Percentiles rank a stretch among this genome's conserved stretches.
Conservation (phyloP, 2,888 invertebrate species). For the Boloria euphrosyne region DNA sequence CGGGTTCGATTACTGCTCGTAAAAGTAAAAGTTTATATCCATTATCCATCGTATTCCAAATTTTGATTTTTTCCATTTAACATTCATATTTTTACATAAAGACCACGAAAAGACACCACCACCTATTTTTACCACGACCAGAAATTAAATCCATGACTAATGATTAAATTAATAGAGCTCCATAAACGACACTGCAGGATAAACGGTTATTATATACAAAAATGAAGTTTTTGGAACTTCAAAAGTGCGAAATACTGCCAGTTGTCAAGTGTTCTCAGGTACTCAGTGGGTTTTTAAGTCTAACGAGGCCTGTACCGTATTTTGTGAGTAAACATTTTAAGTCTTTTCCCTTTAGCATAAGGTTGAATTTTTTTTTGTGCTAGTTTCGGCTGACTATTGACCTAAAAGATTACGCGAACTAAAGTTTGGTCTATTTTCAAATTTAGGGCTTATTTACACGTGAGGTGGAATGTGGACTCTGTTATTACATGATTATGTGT, state of each 20-base stretch:
- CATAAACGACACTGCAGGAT: constrained; percentile 4
- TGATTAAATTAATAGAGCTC: too few relatives aligned
- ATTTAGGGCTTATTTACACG: constrained; percentile 30
- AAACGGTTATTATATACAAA: constrained; percentile 27
- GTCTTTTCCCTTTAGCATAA: constrained; percentile 10
- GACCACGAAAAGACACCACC: too few relatives aligned
- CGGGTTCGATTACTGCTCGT: too few relatives aligned
- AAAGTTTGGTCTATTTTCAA: constrained; percentile 37
- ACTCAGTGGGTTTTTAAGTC: constrained; percentile 41
- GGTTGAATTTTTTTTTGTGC: constrained; percentile 19
- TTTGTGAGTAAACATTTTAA: constrained; percentile 16
- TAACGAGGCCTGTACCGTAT: constrained; percentile 38
- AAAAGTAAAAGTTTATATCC: too few relatives aligned
- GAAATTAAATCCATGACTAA: too few relatives aligned
- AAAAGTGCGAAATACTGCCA: constrained; percentile 39
- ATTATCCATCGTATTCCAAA: too few relatives aligned
- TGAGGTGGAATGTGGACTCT: constrained; percentile 10
- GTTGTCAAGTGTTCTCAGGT: constrained; percentile 39
- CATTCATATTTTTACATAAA: too few relatives aligned
- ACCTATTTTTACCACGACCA: too few relatives aligned
- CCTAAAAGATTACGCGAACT: constrained; percentile 40
- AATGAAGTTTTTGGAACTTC: constrained; percentile 28
- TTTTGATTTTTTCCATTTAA: too few relatives aligned
- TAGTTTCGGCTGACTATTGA: constrained; percentile 38
- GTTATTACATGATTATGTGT: constrained; percentile 18